A percentile compares a stretch with the other conserved stretches of the same genome.
These are phyloP conservation scores for Lepidothrix coronata DNA, from an alignment of 2,113 vertebrate genomes.

Conservation along the genomic window DNA sequence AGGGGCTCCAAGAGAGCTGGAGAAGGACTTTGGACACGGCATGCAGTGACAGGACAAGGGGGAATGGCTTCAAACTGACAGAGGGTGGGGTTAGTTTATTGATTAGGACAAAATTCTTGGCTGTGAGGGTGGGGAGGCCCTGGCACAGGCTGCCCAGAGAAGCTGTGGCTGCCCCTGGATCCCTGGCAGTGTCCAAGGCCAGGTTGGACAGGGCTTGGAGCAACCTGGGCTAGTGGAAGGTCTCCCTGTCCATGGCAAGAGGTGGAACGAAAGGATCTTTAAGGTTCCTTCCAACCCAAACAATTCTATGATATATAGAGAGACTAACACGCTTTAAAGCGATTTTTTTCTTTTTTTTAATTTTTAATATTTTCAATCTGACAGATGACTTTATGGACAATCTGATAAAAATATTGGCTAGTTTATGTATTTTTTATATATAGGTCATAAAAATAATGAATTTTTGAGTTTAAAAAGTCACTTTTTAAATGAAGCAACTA, in stretches of 20 bases:
- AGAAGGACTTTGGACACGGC: neutral
- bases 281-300: neutral
- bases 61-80: neutral
- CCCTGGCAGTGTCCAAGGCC: neutral
- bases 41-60: neutral
- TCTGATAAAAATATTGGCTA: neutral
- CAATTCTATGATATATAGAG: neutral
- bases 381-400: neutral
- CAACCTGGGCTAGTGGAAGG: neutral
- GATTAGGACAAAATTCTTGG: neutral
- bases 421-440: neutral
- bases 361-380: neutral
- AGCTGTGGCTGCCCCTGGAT: neutral
- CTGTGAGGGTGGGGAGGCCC: neutral
- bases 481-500: neutral
- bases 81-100: too few species aligned
- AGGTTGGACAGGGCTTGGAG: neutral
- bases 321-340: neutral
- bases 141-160: neutral
- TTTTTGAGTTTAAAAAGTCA: neutral
- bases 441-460: neutral
- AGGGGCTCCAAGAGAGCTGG: neutral
- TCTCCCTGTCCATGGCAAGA: neutral
- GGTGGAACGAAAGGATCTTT: neutral
- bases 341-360: too few species aligned